A percentile compares a stretch with the other conserved stretches of the same genome.
Conservation (phyloP, 2,888 invertebrate species). For the Carterocephalus palaemon region DNA sequence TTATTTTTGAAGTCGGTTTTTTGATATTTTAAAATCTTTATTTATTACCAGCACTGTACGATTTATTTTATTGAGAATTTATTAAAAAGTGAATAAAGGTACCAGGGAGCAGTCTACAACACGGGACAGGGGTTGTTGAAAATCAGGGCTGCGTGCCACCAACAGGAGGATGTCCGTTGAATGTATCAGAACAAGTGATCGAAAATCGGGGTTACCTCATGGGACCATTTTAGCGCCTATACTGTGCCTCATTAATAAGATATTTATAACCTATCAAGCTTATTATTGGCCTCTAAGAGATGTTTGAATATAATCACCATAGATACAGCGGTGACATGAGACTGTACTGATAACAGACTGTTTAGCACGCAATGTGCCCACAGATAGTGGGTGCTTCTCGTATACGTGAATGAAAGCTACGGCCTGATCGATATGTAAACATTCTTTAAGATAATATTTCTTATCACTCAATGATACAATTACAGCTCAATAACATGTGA, state of each 20-base stretch:
- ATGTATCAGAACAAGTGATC: too few species aligned
- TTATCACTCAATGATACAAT: constrained; percentile 13
- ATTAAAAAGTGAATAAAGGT: too few species aligned
- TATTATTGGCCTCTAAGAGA: too few species aligned
- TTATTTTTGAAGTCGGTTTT: too few species aligned
- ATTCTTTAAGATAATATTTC: constrained; percentile 1
- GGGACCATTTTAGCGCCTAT: neutral
- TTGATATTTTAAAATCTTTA: too few species aligned
- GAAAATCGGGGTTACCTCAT: constrained; percentile 3
- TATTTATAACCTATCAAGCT: neutral
- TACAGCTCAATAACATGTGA: constrained; percentile 15
- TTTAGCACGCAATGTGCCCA: constrained; percentile 8
- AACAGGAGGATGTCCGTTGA: too few species aligned
- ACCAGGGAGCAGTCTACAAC: too few species aligned
- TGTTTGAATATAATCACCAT: too few species aligned
- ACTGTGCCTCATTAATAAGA: neutral
- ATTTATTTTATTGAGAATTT: too few species aligned
- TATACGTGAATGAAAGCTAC: constrained; percentile 17
- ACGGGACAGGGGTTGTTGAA: too few species aligned
- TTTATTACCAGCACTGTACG: too few species aligned
- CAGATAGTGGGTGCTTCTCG: constrained; percentile 8
- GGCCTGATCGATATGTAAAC: constrained; percentile 2
- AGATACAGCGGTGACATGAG: constrained; percentile 5
- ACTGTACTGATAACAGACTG: constrained; percentile 8
- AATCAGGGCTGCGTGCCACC: too few species aligned